Evolutionary conservation across 2,888 invertebrate species (phyloP), one percentile per base, ranked within the genome.

Genomic region (Labia minor): DNA sequence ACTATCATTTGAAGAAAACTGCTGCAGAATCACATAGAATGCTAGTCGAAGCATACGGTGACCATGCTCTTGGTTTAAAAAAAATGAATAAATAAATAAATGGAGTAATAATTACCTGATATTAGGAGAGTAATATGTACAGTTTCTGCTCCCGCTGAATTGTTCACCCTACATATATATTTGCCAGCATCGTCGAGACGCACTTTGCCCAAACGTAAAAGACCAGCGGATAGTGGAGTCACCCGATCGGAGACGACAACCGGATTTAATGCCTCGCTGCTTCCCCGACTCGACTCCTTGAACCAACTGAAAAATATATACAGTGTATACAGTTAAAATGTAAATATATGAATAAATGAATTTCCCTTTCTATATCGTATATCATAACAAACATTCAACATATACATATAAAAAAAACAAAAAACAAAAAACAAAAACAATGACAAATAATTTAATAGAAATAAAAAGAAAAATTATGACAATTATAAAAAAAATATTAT

Each of bases 161-260:
- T 95, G 80, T 92, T 93, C 67, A 92, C 90, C 82, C 89, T 90
- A 79, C 95, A 95, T 67, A 90, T 85, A 79, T 93, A 94, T 72
- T 88, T 85, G 65, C 94, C 95, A 68, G 88, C 85, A 77, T 95
- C 95, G 74, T 89, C 89, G 65, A 87, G 80, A 69, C 87, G 78
- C 74, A 87, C 84, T 75, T 84, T 84, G 67, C 83, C 81, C 72
- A 89, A 83, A 75, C 82, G 82, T 65, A 89, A 81, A 70, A 89
- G 78, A 37, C 89, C 89, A 1, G 83, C 83, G 18, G 83, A 81
- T 71, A 84, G 79, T 71, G 84, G 79, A 70, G 80, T 81, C 70
- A 84, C 80, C 68, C 85, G 77, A 71, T 85, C 84, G 61, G 86
- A 86, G 72, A 87, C 80, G 72, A 85, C 85, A 76, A 90, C 81